Base-by-base conservation (phyloP, 2,888 invertebrate species). In the Phengaris alcon region DNA sequence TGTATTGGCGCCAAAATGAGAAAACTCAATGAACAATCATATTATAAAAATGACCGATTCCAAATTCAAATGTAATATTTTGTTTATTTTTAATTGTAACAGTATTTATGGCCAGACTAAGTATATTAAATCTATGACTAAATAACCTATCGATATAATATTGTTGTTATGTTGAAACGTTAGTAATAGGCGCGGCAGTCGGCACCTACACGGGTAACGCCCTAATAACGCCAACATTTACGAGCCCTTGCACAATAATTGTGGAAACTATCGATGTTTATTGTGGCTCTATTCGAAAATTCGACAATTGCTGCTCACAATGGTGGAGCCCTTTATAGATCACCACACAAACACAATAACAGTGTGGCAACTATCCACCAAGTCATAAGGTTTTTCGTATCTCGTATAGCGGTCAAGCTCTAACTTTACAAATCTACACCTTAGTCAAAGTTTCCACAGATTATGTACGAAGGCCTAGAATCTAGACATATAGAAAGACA, bases 181-280 rank as follows among this genome's bases (percentile, higher is more conserved):
- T 35, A 35, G 35, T 64, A 22, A 22, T 44, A 64, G 64, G 64
- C 35, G 64, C 64, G 64, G 64, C 64, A 44, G 64, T 64, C 59
- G 59, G 59, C 22, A 64, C 22, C 35, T 64, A 44, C 35, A 44
- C 64, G 64, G 64, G 64, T 13, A 64, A 64, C 64, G 64, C 64
- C 64, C 64, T 64, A 59, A 64, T 64, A 35, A 6, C 44, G 35
- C 64, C 35, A 64, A 64, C 64, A 44, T 64, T 64, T 64, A 64
- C 64, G 35, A 64, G 64, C 64, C 64, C 64, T 64, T 64, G 12
- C 64, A 64, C 64, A 64, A 64, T 35, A 64, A 64, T 35, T 64
- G 64, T 64, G 64, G 64, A 64, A 64, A 64, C 64, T 64, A 12
- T 35, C 35, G 64, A 64, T 13, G 64, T 64, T 44, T 64, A 64